phyloP scores from a whole-genome alignment of 2,888 invertebrate species.

The Limnephilus auricula region DNA sequence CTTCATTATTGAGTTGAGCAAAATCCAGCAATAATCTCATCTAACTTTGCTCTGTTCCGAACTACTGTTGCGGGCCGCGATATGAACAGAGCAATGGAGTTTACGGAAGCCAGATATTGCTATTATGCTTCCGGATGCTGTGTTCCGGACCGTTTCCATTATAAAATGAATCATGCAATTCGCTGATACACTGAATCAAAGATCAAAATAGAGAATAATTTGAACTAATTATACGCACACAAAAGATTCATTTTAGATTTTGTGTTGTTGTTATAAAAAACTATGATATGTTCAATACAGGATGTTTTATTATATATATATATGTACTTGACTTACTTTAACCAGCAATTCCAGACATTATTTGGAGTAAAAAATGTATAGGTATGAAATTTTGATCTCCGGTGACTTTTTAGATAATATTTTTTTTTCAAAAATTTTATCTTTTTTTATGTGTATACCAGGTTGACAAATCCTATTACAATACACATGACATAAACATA shows the following conservation, averaged over 20 bases:
- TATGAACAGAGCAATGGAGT: neutral
- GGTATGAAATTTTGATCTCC: too few relatives aligned
- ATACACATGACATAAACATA: too few relatives aligned
- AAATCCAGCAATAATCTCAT: slow-evolving; percentile 54
- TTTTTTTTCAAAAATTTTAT: too few relatives aligned
- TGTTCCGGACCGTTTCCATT: slow-evolving; percentile 2
- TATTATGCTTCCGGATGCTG: neutral
- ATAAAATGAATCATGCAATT: neutral
- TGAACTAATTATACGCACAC: neutral
- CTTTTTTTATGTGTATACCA: too few relatives aligned
- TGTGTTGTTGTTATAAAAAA: neutral
- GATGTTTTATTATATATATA: too few relatives aligned
- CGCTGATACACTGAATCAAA: neutral
- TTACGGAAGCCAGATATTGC: neutral
- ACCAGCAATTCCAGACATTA: too few relatives aligned
- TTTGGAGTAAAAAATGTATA: too few relatives aligned
- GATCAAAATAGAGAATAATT: neutral
- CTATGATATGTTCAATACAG: too few relatives aligned
- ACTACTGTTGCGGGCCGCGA: neutral
- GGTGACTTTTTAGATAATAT: too few relatives aligned
- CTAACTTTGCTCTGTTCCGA: slow-evolving; percentile 55
- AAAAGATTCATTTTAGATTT: neutral
- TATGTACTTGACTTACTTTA: too few relatives aligned
- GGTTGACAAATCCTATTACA: too few relatives aligned
- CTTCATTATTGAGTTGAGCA: neutral